Conservation (phyloP, 2,888 invertebrate genomes). For the Stenchaetothrips biformis region DNA sequence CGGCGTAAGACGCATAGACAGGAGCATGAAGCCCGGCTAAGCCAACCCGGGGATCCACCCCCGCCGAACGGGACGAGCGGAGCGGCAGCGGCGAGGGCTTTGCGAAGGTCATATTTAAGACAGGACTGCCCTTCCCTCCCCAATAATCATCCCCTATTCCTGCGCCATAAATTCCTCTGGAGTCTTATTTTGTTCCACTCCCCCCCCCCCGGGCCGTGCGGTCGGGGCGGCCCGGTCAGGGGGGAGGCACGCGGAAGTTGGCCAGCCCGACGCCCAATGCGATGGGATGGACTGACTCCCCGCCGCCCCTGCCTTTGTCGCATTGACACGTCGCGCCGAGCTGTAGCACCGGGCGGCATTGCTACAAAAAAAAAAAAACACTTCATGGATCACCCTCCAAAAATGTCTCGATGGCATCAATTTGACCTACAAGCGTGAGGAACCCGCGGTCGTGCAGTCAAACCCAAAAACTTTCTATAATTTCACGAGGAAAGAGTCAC, state of each 20-base stretch:
- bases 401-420: too few species aligned
- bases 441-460: too few species aligned
- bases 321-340: not conserved
- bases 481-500: too few species aligned
- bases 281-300: not conserved
- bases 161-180: conserved; percentile 12
- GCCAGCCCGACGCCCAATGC: not conserved
- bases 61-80: not conserved
- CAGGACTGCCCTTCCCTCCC: not conserved
- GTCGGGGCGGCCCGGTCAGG: not conserved
- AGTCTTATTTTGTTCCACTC: conserved; percentile 17
- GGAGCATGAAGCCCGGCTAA: too few species aligned
- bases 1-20: too few species aligned
- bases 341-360: too few species aligned
- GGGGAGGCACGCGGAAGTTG: not conserved
- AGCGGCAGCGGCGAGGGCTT: not conserved
- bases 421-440: too few species aligned
- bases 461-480: too few species aligned
- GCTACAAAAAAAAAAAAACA: too few species aligned
- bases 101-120: conserved; percentile 21
- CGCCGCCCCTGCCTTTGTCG: not conserved
- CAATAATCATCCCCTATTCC: conserved; percentile 24
- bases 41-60: not conserved
- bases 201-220: not conserved
- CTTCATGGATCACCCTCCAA: too few species aligned